Conservation (phyloP, 2,113 vertebrate species). For the Danio rerio region DNA sequence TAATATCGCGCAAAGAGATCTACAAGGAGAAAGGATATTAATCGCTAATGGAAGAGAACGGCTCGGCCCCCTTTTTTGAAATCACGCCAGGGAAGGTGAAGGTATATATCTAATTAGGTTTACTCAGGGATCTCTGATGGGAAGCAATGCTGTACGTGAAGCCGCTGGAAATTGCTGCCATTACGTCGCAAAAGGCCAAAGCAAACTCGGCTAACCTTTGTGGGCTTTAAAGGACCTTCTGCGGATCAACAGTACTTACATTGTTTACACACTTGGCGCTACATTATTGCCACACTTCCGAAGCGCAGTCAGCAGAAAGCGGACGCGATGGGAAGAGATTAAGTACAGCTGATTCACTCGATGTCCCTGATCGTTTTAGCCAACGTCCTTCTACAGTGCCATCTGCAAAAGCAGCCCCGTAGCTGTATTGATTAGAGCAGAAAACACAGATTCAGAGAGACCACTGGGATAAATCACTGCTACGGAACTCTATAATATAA, state of each 20-base stretch:
- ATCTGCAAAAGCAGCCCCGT: constrained; percentile 4
- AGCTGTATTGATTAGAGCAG: constrained; percentile 11
- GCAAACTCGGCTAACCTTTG: constrained; percentile 54
- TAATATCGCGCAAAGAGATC: constrained; percentile 39
- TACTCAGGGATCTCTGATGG: constrained; percentile 59
- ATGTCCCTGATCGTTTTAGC: constrained; percentile 17
- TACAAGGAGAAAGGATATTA: constrained; percentile 56
- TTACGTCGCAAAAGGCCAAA: constrained; percentile 47
- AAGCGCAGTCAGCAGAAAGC: constrained; percentile 49
- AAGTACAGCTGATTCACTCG: constrained; percentile 36
- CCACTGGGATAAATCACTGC: not conserved
- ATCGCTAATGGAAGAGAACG: constrained; percentile 51
- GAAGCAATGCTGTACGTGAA: constrained; percentile 34
- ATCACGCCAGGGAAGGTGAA: constrained; percentile 57
- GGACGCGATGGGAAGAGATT: constrained; percentile 40
- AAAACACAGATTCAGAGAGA: not conserved
- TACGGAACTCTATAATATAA: constrained; percentile 6
- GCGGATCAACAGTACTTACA: constrained; percentile 54
- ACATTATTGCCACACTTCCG: constrained; percentile 54
- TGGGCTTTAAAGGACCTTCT: constrained; percentile 46
- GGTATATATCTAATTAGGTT: constrained; percentile 64
- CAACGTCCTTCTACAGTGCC: not conserved
- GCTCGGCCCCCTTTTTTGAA: constrained; percentile 24
- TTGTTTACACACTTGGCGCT: constrained; percentile 57
- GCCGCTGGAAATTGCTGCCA: constrained; percentile 55